Base-by-base conservation (phyloP, 1,140 invertebrate genomes). In the Cataglyphis hispanica region DNA sequence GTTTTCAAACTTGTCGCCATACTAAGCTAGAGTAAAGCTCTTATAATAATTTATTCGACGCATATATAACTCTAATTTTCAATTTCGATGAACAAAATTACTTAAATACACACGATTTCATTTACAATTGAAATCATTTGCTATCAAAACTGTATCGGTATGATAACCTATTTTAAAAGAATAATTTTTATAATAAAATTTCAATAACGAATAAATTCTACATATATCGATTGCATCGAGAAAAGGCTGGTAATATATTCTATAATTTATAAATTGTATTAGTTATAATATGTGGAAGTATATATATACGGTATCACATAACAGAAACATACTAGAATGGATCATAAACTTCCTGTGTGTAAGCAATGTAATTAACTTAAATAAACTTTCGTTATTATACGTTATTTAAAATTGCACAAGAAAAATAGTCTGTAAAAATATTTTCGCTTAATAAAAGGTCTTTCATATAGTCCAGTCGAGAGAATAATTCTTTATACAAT, bases 1-100 rank as follows among this genome's bases (percentile, higher is more conserved):
- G 84, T 85, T 85, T 85, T 85, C 63, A 25, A 85, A 85, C 61
- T 85, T 85, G 25, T 50, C 77, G 64, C 61, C 72, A 67, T 77
- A 85, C 50, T n/a, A 78, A 77, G 40, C 13, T 43, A 50, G 25
- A 61, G 66, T n/a, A 25, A 74, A 66, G 34, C 31, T 3, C n/a
- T n/a, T 78, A 34, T 50, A 43, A 78, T 78, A 53, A 78, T 78
- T 64, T 78, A 78, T 43, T 58, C 66, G 40, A 8, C 2, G n/a
- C 22, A 8, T 56, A 16, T 22, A 13, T 56, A 16, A 50, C 19
- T 31, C 34, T 46, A 46, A 60, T 75, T 56, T 66, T 77, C 10
- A 13, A 58, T 66, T 61, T 64, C 25, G 13, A 53, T 58, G 37
- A 25, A 31, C 37, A 46, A 60, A 75, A 85, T 58, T 83, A 83